A percentile compares a stretch with the other conserved stretches of the same genome.
Conservation (phyloP, 1,140 invertebrate species). For the Ganaspis sp. region DNA sequence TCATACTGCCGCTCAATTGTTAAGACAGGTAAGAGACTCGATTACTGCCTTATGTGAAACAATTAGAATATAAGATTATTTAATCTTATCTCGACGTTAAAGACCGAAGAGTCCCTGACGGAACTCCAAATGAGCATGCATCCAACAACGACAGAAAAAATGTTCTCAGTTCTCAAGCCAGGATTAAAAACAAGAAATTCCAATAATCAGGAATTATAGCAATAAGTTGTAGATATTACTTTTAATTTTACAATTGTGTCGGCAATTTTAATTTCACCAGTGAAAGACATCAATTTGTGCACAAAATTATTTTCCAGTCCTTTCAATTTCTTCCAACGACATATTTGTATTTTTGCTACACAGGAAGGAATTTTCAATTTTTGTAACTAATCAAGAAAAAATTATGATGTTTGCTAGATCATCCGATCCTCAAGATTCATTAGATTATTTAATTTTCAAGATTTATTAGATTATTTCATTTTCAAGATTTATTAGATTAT, state of each 20-base stretch:
- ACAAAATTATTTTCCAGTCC: too few species aligned
- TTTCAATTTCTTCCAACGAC: too few species aligned
- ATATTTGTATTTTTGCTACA: too few species aligned
- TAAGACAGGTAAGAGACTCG: constrained; percentile 78
- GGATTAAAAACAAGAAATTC: constrained; percentile 65
- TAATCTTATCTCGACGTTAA: constrained; percentile 52
- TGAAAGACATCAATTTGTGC: too few species aligned
- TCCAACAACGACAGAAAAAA: constrained; percentile 77
- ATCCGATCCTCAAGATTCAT: too few species aligned
- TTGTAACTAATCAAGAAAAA: too few species aligned
- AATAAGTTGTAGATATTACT: not conserved
- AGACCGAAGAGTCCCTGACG: constrained; percentile 82
- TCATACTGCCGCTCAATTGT: constrained; percentile 79
- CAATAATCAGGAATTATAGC: constrained; percentile 65
- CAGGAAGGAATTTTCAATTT: too few species aligned
- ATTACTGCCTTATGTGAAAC: constrained; percentile 41
- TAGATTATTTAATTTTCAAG: too few species aligned
- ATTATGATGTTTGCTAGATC: too few species aligned
- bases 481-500: too few species aligned
- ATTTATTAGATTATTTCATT: too few species aligned
- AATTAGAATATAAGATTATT: constrained; percentile 38
- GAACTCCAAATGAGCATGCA: constrained; percentile 82
- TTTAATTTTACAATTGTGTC: not conserved
- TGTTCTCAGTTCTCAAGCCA: constrained; percentile 74
- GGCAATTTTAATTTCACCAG: too few species aligned